Conservation (phyloP, 2,888 invertebrate species). For the Tipula unca region DNA sequence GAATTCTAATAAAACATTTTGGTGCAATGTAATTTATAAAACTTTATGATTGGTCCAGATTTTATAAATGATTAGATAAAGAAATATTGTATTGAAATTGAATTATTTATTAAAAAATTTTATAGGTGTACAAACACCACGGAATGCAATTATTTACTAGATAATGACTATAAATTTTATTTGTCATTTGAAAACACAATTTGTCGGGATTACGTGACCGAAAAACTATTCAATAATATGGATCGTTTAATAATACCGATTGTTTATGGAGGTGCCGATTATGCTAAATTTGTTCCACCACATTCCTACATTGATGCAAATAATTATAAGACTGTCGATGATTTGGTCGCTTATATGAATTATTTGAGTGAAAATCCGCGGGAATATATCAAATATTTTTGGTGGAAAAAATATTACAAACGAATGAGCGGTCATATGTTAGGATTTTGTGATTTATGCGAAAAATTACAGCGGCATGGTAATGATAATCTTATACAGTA, state of each 20-base stretch:
- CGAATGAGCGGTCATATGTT: conserved; percentile 32
- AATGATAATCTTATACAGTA: not conserved
- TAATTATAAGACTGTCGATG: conserved; percentile 47
- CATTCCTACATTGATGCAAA: conserved; percentile 57
- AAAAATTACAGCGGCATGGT: conserved; percentile 31
- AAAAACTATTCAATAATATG: conserved; percentile 44
- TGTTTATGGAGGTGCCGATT: conserved; percentile 60
- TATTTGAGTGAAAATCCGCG: conserved; percentile 40
- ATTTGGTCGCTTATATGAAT: conserved; percentile 49
- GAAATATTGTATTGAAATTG: too few species aligned
- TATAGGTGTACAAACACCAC: conserved; percentile 29
- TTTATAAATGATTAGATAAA: too few species aligned
- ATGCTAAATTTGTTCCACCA: conserved; percentile 49
- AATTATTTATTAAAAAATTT: too few species aligned
- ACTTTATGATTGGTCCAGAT: too few species aligned
- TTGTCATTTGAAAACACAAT: conserved; percentile 59
- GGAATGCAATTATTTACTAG: conserved; percentile 39
- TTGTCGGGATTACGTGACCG: conserved; percentile 61
- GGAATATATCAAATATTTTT: conserved; percentile 55
- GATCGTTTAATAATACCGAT: conserved; percentile 49
- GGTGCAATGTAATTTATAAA: too few species aligned
- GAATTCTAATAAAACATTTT: too few species aligned
- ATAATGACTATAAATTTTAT: conserved; percentile 57
- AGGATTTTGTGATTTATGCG: conserved; percentile 36
- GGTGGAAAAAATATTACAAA: conserved; percentile 51